phyloP scores from a whole-genome alignment of 1,140 invertebrate genomes.

The Reticulitermes speratus region DNA sequence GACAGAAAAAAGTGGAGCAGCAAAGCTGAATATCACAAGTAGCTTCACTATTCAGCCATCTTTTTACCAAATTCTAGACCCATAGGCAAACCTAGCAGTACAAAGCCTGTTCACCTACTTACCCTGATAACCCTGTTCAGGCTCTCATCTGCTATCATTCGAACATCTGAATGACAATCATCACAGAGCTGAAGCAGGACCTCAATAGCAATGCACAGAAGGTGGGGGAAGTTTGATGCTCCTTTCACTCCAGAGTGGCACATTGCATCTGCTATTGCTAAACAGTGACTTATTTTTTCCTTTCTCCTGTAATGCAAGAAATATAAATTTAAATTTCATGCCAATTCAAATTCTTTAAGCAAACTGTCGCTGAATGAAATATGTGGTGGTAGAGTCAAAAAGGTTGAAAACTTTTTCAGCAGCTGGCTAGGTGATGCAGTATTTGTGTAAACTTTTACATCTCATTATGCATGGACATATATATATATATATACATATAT shows the following conservation, averaged over 20 bases:
- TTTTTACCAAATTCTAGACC: no score
- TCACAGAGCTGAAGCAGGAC: slow-evolving; percentile 69
- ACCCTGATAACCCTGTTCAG: slow-evolving; percentile 76
- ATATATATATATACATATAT: no score
- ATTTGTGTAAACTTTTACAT: no score
- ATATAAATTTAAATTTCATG: no score
- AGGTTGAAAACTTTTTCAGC: no score
- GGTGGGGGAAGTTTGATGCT: slow-evolving; percentile 62
- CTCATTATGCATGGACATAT: no score
- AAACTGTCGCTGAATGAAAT: no score
- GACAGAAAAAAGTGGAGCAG: neutral
- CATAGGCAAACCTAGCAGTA: slow-evolving; percentile 10
- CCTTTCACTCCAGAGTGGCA: slow-evolving; percentile 55
- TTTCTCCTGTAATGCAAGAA: slow-evolving; percentile 55
- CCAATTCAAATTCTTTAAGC: no score
- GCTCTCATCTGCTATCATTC: slow-evolving; percentile 77
- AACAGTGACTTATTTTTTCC: slow-evolving; percentile 69
- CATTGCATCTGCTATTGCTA: slow-evolving; percentile 66
- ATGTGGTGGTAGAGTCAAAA: no score
- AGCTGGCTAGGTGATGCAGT: no score
- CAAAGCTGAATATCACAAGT: neutral
- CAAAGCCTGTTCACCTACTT: slow-evolving; percentile 38
- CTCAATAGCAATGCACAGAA: slow-evolving; percentile 69
- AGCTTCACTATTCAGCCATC: neutral
- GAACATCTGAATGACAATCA: slow-evolving; percentile 73